Evolutionary conservation across 1,140 invertebrate species (phyloP).

Genomic region (Yoshiicerus persimilis): DNA sequence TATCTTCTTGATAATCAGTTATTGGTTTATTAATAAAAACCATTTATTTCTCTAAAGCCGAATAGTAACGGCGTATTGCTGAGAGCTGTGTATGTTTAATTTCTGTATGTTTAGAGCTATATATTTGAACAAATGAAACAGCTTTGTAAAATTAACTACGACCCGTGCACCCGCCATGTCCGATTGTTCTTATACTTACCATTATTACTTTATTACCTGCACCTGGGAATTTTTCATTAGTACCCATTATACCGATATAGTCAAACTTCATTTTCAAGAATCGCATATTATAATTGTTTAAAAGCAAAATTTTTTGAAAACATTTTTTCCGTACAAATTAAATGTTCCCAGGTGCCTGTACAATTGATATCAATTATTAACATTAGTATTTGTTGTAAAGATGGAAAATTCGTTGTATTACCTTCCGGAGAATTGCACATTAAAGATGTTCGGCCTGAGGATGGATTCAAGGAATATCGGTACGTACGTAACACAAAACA

Average conservation of each 20-base stretch:
- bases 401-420: slow-evolving; percentile 89
- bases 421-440: slow-evolving; percentile 92
- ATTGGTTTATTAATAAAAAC: too few species aligned
- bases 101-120: background rate
- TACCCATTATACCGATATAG: too few species aligned
- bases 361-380: background rate
- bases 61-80: background rate
- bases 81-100: background rate
- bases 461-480: slow-evolving; percentile 75
- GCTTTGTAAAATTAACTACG: slow-evolving; percentile 15
- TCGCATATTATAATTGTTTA: background rate
- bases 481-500: background rate
- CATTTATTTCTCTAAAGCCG: background rate
- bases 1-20: too few species aligned
- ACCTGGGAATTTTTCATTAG: background rate
- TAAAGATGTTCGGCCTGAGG: slow-evolving; percentile 86
- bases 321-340: background rate
- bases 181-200: slow-evolving; percentile 50
- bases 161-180: slow-evolving; percentile 51
- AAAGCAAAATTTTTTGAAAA: background rate
- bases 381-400: slow-evolving; percentile 57
- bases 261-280: background rate
- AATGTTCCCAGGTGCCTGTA: background rate
- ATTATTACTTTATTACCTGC: slow-evolving; percentile 4
- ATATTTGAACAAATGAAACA: background rate